These are phyloP conservation scores for Geococcyx californianus DNA, from an alignment of 2,113 vertebrate genomes.

Conservation along the genomic window DNA sequence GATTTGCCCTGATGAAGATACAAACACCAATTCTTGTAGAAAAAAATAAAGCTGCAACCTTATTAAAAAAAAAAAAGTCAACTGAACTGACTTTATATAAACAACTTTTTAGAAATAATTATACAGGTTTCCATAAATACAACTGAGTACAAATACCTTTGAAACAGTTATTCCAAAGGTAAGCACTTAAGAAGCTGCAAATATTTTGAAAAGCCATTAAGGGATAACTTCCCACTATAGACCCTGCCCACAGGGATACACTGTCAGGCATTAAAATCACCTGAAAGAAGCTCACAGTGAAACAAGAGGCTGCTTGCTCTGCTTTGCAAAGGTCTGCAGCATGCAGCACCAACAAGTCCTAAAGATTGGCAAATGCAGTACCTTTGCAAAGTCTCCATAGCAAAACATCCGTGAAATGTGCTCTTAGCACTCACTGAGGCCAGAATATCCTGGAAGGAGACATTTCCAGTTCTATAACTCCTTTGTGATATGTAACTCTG, in stretches of 20 bases:
- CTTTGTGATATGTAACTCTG: not conserved
- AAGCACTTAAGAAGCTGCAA: not conserved
- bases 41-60: not conserved
- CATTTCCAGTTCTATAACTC: not conserved
- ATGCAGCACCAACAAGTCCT: not conserved
- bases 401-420: accelerated
- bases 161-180: not conserved
- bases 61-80: not conserved
- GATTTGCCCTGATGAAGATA: not conserved
- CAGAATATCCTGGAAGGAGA: not conserved
- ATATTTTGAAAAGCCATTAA: not conserved
- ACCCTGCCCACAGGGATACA: not conserved
- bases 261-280: not conserved
- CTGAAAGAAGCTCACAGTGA: not conserved
- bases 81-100: not conserved
- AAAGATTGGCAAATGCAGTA: not conserved
- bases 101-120: not conserved
- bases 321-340: not conserved
- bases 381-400: not conserved
- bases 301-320: not conserved
- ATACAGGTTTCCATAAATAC: not conserved
- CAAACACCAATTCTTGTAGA: not conserved
- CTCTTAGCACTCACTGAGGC: not conserved
- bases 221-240: not conserved
- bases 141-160: not conserved